Percentiles rank a stretch among this genome's conserved stretches.
phyloP scores from a whole-genome alignment of 1,140 invertebrate species.

The Achatina immaculata region DNA sequence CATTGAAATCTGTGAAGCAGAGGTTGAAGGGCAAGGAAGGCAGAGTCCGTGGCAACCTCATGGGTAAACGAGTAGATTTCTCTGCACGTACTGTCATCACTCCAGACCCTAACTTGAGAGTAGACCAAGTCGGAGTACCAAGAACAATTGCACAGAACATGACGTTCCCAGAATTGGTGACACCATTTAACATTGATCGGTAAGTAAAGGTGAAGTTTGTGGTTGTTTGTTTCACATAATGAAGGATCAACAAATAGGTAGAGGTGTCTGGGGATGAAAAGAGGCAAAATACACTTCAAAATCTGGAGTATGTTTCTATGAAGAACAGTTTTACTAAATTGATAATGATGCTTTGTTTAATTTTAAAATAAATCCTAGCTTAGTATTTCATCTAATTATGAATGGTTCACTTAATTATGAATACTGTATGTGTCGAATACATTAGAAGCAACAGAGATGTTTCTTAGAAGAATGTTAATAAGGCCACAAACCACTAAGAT shows the following conservation, averaged over 20 bases:
- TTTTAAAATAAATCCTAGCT: no score
- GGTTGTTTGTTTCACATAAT: background rate
- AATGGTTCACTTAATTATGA: no score
- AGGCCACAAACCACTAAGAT: no score
- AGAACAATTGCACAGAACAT: conserved; percentile 98
- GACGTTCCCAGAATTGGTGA: conserved; percentile 99
- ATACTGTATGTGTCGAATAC: no score
- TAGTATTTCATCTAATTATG: no score
- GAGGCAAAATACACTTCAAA: background rate
- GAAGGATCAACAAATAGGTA: background rate
- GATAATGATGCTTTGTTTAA: no score
- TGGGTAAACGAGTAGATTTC: conserved; percentile 99
- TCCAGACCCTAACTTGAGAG: conserved; percentile 97
- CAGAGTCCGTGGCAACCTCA: conserved; percentile 97
- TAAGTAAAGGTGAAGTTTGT: conserved; percentile 70
- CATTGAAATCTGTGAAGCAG: conserved; percentile 95
- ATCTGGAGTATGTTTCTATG: background rate
- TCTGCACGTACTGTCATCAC: conserved; percentile 99
- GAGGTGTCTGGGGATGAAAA: background rate
- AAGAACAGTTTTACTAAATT: no score
- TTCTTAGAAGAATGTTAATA: no score
- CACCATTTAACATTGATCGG: conserved; percentile 98
- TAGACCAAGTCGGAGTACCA: conserved; percentile 97
- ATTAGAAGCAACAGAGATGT: no score
- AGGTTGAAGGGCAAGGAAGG: conserved; percentile 91